These are phyloP conservation scores for Tuta absoluta DNA, from an alignment of 2,888 invertebrate species.

Conservation along the genomic window DNA sequence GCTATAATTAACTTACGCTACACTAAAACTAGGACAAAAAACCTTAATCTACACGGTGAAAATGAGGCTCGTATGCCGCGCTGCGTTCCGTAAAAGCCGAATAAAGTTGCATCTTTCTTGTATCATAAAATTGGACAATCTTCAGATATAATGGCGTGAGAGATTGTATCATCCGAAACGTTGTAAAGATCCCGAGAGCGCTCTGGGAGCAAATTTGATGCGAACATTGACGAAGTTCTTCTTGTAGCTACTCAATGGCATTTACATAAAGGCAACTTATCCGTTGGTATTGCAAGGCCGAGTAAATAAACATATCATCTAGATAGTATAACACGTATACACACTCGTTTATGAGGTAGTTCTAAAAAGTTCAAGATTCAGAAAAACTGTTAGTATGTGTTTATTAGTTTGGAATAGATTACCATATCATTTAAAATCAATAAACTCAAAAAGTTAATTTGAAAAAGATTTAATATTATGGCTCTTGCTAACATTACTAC, in stretches of 20 bases:
- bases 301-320: not conserved
- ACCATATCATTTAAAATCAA: no score
- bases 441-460: no score
- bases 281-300: not conserved
- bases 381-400: no score
- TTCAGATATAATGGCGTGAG: constrained; percentile 16
- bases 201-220: constrained; percentile 1
- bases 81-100: constrained; percentile 1
- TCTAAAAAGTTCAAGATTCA: no score
- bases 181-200: constrained; percentile 1
- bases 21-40: constrained; percentile 22
- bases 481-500: not conserved
- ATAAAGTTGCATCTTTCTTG: not conserved
- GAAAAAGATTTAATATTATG: no score
- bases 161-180: constrained; percentile 1
- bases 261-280: not conserved
- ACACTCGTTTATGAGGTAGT: no score
- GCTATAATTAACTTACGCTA: constrained; percentile 35
- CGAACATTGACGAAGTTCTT: constrained; percentile 24
- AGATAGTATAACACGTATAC: not conserved
- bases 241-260: constrained; percentile 6
- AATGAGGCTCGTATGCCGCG: constrained; percentile 26
- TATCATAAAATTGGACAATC: constrained; percentile 11
- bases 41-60: constrained; percentile 15
- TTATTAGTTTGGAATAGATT: no score